Conservation (phyloP, 2,888 invertebrate species). For the Griposia aprilina region DNA sequence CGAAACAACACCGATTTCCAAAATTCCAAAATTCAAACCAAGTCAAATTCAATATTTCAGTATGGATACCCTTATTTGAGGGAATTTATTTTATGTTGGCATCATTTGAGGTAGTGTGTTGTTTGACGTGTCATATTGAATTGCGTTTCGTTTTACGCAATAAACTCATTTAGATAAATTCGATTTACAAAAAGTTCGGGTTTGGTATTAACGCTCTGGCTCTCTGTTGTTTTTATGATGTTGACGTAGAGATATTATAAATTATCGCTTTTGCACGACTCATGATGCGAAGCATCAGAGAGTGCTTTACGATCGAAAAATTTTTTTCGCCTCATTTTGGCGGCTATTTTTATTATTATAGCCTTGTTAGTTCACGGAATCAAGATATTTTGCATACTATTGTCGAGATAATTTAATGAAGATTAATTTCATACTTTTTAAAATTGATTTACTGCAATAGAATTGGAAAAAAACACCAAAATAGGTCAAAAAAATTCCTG, state of each 20-base stretch:
- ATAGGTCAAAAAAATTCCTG: no score
- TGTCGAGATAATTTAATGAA: no score
- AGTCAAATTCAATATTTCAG: background rate
- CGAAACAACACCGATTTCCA: background rate
- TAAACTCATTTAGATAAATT: background rate
- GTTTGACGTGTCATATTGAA: slow-evolving; percentile 40
- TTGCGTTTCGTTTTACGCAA: background rate
- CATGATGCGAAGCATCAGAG: no score
- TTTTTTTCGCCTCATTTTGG: no score
- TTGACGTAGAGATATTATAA: background rate
- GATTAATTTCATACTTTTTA: no score
- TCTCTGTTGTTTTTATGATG: background rate
- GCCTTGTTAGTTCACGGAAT: no score
- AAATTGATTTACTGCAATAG: no score
- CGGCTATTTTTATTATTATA: no score
- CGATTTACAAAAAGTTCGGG: background rate
- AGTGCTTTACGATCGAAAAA: no score
- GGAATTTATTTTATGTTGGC: slow-evolving; percentile 18
- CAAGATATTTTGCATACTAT: no score
- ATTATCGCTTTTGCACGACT: no score
- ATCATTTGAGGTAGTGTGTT: slow-evolving; percentile 19
- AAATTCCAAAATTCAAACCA: background rate
- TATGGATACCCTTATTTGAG: background rate
- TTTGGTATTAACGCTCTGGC: background rate
- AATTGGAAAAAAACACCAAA: no score